Percentiles rank a stretch among this genome's conserved stretches.
Conservation (phyloP, 1,140 invertebrate genomes). For the Cydia pomonella region DNA sequence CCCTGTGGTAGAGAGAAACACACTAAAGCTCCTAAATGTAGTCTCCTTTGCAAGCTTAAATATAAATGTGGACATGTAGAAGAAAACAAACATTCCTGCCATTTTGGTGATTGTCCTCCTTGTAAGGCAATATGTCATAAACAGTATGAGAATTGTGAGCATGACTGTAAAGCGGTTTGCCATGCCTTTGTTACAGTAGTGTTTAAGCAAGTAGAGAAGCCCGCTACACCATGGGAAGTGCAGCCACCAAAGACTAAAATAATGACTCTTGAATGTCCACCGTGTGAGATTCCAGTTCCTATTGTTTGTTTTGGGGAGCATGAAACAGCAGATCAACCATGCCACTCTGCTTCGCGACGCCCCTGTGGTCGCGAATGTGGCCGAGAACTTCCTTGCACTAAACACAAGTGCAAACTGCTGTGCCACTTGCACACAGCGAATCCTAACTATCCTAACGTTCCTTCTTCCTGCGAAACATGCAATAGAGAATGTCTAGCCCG, state of each 20-base stretch:
- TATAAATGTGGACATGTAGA: constrained; percentile 88
- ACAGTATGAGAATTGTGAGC: constrained; percentile 84
- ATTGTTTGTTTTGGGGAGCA: constrained; percentile 92
- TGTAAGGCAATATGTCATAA: constrained; percentile 88
- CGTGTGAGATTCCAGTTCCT: constrained; percentile 85
- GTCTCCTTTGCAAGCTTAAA: constrained; percentile 84
- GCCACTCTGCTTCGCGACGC: constrained; percentile 85
- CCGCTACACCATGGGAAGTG: constrained; percentile 89
- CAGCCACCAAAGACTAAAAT: constrained; percentile 83
- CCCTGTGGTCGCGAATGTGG: constrained; percentile 90
- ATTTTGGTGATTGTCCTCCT: constrained; percentile 92
- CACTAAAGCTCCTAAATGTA: constrained; percentile 90
- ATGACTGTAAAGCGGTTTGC: constrained; percentile 88
- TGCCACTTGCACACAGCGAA: constrained; percentile 86
- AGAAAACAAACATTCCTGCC: constrained; percentile 89
- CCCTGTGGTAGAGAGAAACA: constrained; percentile 92
- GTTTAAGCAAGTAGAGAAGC: constrained; percentile 82
- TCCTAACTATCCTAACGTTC: constrained; percentile 70
- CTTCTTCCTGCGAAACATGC: constrained; percentile 85
- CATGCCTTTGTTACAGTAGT: constrained; percentile 90
- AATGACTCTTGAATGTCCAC: constrained; percentile 85
- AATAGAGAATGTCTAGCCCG: constrained; percentile 85
- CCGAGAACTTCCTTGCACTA: constrained; percentile 85
- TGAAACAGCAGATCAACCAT: constrained; percentile 88
- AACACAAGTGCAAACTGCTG: constrained; percentile 87